phyloP scores from a whole-genome alignment of 1,140 invertebrate genomes.

The Lineus longissimus region DNA sequence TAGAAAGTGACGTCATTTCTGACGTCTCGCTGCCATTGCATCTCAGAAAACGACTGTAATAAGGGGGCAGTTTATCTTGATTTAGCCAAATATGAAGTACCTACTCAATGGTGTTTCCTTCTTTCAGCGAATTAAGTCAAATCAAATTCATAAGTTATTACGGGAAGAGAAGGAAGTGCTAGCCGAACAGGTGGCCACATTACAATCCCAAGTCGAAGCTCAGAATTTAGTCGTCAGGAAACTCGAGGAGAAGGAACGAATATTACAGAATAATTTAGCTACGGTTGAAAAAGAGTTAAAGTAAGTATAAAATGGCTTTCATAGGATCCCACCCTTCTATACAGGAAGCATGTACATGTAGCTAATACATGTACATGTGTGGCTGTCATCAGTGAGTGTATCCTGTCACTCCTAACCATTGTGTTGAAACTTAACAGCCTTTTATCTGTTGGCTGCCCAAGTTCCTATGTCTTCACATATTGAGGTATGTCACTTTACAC shows the following conservation, averaged over 20 bases:
- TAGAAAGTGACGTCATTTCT: neutral
- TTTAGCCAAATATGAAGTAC: too few species aligned
- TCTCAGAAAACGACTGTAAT: too few species aligned
- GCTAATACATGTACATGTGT: too few species aligned
- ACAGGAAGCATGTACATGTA: too few species aligned
- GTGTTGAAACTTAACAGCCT: too few species aligned
- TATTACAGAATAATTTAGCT: conserved; percentile 85
- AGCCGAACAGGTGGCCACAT: conserved; percentile 81
- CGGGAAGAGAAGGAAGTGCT: conserved; percentile 89
- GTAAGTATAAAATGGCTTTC: conserved; percentile 36
- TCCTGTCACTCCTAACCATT: too few species aligned
- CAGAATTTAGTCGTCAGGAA: conserved; percentile 92
- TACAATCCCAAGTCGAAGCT: conserved; percentile 89
- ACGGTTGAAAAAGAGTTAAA: conserved; percentile 90
- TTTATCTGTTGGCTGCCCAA: too few species aligned
- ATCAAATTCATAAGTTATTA: conserved; percentile 90
- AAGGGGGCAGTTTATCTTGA: too few species aligned
- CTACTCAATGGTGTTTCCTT: neutral
- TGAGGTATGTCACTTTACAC: too few species aligned
- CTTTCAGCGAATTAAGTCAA: conserved; percentile 79
- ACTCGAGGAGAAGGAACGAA: conserved; percentile 93
- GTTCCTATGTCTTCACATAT: too few species aligned
- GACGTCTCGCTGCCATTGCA: neutral
- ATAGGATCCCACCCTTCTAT: neutral
- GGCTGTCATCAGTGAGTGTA: too few species aligned